phyloP scores from a whole-genome alignment of 2,113 vertebrate species.

The Numenius arquata region DNA sequence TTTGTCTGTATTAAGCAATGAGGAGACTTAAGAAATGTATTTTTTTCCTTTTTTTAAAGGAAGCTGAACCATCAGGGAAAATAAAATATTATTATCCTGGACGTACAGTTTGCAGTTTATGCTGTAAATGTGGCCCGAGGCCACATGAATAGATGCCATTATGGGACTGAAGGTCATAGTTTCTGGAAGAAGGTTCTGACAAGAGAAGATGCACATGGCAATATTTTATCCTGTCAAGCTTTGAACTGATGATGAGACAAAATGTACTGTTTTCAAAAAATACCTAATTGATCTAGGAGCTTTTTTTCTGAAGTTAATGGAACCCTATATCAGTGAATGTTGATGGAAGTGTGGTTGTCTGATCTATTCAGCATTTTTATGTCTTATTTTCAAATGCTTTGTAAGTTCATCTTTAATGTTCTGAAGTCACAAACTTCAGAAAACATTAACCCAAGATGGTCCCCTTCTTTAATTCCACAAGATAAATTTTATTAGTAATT shows the following conservation, averaged over 20 bases:
- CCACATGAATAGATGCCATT: background rate
- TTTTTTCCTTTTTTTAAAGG: background rate
- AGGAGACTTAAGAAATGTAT: background rate
- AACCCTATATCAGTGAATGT: background rate
- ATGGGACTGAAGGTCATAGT: background rate
- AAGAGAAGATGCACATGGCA: background rate
- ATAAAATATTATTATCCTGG: background rate
- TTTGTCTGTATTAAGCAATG: background rate
- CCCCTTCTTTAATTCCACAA: background rate
- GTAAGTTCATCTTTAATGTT: background rate
- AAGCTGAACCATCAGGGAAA: background rate
- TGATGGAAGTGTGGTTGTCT: background rate
- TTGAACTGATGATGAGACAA: background rate
- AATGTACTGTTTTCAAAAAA: background rate
- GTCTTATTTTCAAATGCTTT: background rate
- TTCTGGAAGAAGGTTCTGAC: conserved; percentile 17
- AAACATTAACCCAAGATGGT: background rate
- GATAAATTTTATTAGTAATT: background rate
- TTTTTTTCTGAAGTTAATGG: background rate
- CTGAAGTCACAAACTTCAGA: background rate
- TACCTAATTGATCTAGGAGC: background rate
- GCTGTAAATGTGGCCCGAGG: background rate
- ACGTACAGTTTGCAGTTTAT: background rate
- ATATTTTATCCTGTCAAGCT: conserved; percentile 4
- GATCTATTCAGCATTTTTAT: background rate